Base-by-base conservation (phyloP, 2,888 invertebrate genomes). In the Sussaba pulchella region DNA sequence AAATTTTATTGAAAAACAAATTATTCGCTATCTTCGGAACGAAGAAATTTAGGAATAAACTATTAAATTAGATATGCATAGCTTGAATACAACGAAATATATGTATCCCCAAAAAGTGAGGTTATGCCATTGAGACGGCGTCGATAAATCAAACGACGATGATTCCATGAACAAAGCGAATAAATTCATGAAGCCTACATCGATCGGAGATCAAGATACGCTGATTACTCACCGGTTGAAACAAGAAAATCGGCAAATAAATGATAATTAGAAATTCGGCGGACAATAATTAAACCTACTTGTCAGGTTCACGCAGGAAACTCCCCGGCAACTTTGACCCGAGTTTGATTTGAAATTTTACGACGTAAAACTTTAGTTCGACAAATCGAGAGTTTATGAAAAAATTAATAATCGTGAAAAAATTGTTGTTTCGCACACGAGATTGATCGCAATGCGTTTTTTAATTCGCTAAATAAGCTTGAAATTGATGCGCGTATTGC, bases 121-220 rank as follows among this genome's bases (percentile, higher is more conserved):
- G 85, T 85, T 85, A 85, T 76, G 69, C 66, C 52, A 24, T 0
- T 12, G 26, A 74, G 50, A 78, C 45, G 69, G 76, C 72, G 41
- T 61, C 31, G 41, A 43, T 31, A 45, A 54, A 36, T 41, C 50
- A 5, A 69, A 57, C 17, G 17, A 26, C 12, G 17, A 31, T 6
- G 8, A 26, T n/a, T 9, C 24, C n/a, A 21, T 17, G 2, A 45
- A 26, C 43, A n/a, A 19, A 17, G 9, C 2, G 21, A 19, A 43
- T 63, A 45, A 45, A 14, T 9, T 9, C 0, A 12, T 6, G 19
- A 59, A 19, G 3, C 41, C n/a, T 1, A 9, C 54, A 19, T 31
- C 2, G 5, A 9, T 6, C 17, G 14, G 8, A 19, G 26, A 19
- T 12, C 12, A 12, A 52, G 5, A 52, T 26, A 36, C n/a, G 14